Evolutionary conservation across 2,888 invertebrate species (phyloP).

Genomic region (Morpho deidamia): DNA sequence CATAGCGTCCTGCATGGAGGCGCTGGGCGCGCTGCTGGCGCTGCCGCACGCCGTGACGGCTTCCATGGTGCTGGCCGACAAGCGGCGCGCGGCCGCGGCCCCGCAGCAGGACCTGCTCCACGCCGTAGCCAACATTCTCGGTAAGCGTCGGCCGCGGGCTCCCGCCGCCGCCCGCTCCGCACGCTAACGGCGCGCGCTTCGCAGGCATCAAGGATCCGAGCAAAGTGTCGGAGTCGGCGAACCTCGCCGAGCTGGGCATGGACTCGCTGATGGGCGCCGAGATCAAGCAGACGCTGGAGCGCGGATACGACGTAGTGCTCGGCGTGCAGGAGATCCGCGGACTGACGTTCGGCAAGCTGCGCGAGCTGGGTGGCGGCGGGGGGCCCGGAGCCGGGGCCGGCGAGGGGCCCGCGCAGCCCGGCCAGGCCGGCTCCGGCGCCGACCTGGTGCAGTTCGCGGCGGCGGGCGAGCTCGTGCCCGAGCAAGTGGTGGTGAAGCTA

Average conservation of each 20-base stretch:
- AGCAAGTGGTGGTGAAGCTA: slow-evolving; percentile 83
- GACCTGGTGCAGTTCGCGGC: slow-evolving; percentile 67
- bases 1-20: slow-evolving; percentile 93
- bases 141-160: slow-evolving; percentile 42
- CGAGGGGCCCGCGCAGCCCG: slow-evolving; percentile 30
- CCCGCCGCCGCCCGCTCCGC: background rate
- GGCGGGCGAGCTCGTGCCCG: slow-evolving; percentile 84
- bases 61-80: slow-evolving; percentile 93
- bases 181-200: background rate
- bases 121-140: slow-evolving; percentile 92
- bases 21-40: slow-evolving; percentile 94
- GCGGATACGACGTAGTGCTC: slow-evolving; percentile 93
- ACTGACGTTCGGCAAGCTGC: slow-evolving; percentile 87
- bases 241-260: slow-evolving; percentile 96
- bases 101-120: slow-evolving; percentile 81
- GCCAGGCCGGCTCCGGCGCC: slow-evolving; percentile 50
- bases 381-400: slow-evolving; percentile 4
- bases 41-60: slow-evolving; percentile 90
- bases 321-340: slow-evolving; percentile 94
- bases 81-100: slow-evolving; percentile 79
- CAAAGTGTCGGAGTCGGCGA: slow-evolving; percentile 85
- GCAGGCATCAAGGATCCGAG: slow-evolving; percentile 90
- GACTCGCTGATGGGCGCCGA: slow-evolving; percentile 99
- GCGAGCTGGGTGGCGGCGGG: slow-evolving; percentile 71
- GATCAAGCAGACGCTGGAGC: slow-evolving; percentile 96